Conservation (phyloP, 2,113 vertebrate species). For the Coptodon bakossiorum region DNA sequence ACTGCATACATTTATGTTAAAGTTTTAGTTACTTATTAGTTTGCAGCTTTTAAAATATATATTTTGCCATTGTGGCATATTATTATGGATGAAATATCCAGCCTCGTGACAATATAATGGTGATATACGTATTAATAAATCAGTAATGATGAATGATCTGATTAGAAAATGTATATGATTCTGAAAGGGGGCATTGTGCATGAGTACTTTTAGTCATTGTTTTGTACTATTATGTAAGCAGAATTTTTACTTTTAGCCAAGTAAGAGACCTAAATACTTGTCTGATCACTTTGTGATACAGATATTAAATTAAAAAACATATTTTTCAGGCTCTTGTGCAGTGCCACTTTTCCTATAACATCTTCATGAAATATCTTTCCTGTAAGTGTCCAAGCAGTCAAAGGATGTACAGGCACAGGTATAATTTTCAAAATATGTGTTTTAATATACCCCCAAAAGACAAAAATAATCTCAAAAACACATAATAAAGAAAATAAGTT, state of each 20-base stretch:
- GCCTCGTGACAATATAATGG: not conserved
- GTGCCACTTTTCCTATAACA: not conserved
- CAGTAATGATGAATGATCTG: not conserved
- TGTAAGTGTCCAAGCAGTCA: not conserved
- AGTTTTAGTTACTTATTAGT: not conserved
- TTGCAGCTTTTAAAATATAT: not conserved
- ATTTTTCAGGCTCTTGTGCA: not conserved
- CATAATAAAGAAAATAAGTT: not conserved
- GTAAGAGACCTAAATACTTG: not conserved
- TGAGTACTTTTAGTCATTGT: not conserved
- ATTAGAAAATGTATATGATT: not conserved
- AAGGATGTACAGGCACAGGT: not conserved
- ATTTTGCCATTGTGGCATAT: not conserved
- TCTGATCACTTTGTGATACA: not conserved
- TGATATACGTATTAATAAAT: not conserved
- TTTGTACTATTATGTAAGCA: not conserved
- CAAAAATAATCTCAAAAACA: not conserved
- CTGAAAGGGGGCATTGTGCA: not conserved
- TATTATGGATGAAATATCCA: not conserved
- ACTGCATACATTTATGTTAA: not conserved
- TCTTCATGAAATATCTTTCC: not conserved
- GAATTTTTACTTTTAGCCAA: not conserved
- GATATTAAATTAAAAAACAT: not conserved
- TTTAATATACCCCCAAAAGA: not conserved
- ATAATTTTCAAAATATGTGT: not conserved